phyloP scores from a whole-genome alignment of 2,797 vertebrate genomes.

The Pseudotriccus pelzelni region DNA sequence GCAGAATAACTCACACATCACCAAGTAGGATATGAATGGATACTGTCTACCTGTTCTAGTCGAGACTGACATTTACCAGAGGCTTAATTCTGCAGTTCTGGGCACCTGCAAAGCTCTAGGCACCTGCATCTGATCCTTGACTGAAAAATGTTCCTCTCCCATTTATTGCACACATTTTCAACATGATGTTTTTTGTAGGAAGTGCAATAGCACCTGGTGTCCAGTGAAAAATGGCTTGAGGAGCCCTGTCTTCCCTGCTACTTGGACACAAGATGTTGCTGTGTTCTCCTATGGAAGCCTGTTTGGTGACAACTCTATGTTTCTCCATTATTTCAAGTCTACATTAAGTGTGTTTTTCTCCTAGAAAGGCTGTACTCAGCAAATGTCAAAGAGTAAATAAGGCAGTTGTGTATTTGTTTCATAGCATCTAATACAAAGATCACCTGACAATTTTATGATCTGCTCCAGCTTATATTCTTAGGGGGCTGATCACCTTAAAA shows the following conservation, averaged over 20 bases:
- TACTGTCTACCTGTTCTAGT: background rate
- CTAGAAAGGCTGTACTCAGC: accelerated
- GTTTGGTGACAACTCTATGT: background rate
- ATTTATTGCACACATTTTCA: background rate
- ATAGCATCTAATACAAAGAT: background rate
- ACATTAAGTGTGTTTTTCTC: background rate
- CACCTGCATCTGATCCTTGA: background rate
- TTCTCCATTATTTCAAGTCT: background rate
- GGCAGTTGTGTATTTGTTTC: background rate
- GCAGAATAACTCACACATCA: background rate
- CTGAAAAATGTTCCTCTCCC: background rate
- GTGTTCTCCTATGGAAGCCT: background rate
- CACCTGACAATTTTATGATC: background rate
- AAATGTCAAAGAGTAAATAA: background rate
- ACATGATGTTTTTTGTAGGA: accelerated
- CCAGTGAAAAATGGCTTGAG: accelerated
- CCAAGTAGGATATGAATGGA: background rate
- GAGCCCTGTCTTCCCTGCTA: background rate
- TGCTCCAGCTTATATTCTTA: background rate
- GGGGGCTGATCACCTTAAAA: background rate
- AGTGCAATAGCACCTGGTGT: background rate
- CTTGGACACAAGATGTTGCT: background rate
- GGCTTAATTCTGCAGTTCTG: background rate
- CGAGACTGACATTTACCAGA: background rate
- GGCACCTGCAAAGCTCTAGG: background rate